Conservation (phyloP, 92 coral and sea anemone species). For the Isaurus tuberculatus region DNA sequence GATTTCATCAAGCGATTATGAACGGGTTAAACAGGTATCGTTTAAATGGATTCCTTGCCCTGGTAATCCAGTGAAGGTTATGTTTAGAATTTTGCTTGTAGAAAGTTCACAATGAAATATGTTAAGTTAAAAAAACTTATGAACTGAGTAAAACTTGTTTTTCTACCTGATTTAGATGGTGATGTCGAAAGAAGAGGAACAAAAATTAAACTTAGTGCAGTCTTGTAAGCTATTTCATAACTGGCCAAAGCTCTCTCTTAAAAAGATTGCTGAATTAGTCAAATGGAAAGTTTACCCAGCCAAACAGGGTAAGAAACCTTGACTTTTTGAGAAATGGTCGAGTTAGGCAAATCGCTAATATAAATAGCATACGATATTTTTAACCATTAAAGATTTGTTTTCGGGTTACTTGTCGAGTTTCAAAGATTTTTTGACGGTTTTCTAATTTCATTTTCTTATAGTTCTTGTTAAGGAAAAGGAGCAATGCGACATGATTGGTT, state of each 20-base stretch:
- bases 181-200: conserved; percentile 76
- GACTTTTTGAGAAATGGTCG: background rate
- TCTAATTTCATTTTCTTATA: conserved; percentile 11
- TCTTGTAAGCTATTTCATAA: conserved; percentile 87
- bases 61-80: background rate
- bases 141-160: background rate
- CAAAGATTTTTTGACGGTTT: background rate
- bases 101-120: background rate
- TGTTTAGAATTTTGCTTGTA: background rate
- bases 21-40: conserved; percentile 35
- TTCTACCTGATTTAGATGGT: conserved; percentile 63
- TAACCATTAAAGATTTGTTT: background rate
- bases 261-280: conserved; percentile 85
- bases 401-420: background rate
- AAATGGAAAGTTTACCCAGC: conserved; percentile 89
- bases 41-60: background rate
- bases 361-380: background rate
- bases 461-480: conserved; percentile 96
- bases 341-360: background rate
- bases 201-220: conserved; percentile 84
- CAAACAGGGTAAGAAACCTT: conserved; percentile 76
- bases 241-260: conserved; percentile 93
- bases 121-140: background rate
- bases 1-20: conserved; percentile 90
- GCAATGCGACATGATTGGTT: conserved; percentile 92